phyloP scores from a whole-genome alignment of 64 coral and sea anemone species.

The Pocillopora damicornis region DNA sequence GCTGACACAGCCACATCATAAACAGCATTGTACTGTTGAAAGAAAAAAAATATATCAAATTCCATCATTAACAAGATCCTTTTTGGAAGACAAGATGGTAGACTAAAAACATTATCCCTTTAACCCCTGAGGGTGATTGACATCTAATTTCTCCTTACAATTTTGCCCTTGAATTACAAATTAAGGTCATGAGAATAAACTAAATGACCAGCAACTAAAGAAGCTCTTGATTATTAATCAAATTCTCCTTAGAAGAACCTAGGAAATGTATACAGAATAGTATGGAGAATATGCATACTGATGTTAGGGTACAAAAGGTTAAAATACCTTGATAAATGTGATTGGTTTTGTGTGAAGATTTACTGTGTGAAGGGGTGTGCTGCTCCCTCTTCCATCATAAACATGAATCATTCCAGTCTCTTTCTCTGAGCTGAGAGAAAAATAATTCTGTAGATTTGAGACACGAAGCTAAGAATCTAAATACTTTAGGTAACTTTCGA shows the following conservation, averaged over 20 bases:
- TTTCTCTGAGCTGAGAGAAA: conserved; percentile 79
- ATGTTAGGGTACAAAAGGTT: too few relatives aligned
- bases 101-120: too few relatives aligned
- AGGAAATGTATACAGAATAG: too few relatives aligned
- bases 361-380: conserved; percentile 68
- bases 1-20: conserved; percentile 85
- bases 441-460: background rate
- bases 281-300: too few relatives aligned
- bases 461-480: background rate
- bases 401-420: conserved; percentile 86
- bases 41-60: background rate
- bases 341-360: conserved; percentile 70
- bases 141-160: too few relatives aligned
- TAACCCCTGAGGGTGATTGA: too few relatives aligned
- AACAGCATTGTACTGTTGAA: conserved; percentile 84
- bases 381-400: conserved; percentile 90
- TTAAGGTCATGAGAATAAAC: background rate
- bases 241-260: too few relatives aligned
- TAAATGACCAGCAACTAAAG: too few relatives aligned
- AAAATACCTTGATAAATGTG: conserved; percentile 69
- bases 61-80: background rate
- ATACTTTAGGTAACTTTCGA: background rate
- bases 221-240: too few relatives aligned
- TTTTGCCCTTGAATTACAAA: too few relatives aligned
- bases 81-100: background rate